Conservation (phyloP, 1,140 invertebrate species). For the Zelostemma sp. region DNA sequence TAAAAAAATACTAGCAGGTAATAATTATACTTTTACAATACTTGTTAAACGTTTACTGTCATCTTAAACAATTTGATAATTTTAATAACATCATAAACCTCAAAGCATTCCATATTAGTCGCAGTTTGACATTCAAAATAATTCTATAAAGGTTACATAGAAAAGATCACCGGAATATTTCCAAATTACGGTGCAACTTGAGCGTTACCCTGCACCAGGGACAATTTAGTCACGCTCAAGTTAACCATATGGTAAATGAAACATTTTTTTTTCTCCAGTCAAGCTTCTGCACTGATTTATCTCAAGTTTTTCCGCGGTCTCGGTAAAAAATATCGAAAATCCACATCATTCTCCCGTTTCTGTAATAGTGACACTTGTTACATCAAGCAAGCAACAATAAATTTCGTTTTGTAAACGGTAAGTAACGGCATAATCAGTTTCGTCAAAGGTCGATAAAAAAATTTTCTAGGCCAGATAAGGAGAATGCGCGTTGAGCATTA, state of each 20-base stretch:
- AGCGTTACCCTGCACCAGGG: conserved; percentile 15
- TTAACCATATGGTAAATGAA: conserved; percentile 30
- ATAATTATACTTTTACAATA: too few species aligned
- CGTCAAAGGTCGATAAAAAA: too few species aligned
- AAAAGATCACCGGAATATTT: background rate
- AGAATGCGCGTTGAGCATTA: conserved; percentile 32
- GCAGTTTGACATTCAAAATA: background rate
- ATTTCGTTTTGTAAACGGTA: background rate
- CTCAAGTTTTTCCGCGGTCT: too few species aligned
- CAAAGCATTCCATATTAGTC: background rate
- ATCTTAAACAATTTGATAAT: too few species aligned
- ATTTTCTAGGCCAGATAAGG: conserved; percentile 1
- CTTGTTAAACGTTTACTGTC: too few species aligned
- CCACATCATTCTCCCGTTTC: too few species aligned
- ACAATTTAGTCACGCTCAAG: conserved; percentile 31
- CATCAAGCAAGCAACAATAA: too few species aligned
- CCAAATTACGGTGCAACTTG: conserved; percentile 3
- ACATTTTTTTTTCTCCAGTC: conserved; percentile 7
- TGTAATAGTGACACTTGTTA: background rate
- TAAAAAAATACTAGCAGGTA: too few species aligned
- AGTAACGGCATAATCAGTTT: background rate
- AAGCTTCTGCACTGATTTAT: conserved; percentile 14
- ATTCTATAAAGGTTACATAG: background rate
- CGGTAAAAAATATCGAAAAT: too few species aligned
- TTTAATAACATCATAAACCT: too few species aligned